Evolutionary conservation across 2,797 vertebrate species (phyloP).

Genomic region (Leptodactylus fallax): DNA sequence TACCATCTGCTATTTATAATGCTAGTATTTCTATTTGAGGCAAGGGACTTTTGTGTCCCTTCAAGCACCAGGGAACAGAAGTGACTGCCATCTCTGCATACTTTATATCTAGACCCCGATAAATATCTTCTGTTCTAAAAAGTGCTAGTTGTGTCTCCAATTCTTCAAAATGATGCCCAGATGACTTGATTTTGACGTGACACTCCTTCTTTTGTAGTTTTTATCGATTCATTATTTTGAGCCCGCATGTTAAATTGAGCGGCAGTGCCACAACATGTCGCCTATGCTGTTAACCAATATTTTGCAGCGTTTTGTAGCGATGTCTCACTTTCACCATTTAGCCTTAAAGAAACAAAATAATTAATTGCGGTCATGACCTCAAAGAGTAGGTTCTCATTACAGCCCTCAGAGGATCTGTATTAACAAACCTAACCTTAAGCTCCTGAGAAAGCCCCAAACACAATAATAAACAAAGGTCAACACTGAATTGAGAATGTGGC

Average conservation of each 20-base stretch:
- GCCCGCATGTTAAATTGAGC: not conserved
- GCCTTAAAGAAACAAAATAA: not conserved
- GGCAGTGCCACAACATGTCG: not conserved
- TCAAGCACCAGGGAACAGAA: too few relatives aligned
- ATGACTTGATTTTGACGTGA: too few relatives aligned
- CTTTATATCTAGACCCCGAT: too few relatives aligned
- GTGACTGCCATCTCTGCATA: too few relatives aligned
- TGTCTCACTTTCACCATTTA: not conserved
- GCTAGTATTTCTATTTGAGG: too few relatives aligned
- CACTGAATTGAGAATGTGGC: not conserved
- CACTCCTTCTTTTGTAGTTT: too few relatives aligned
- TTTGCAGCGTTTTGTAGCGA: not conserved
- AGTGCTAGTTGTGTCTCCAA: too few relatives aligned
- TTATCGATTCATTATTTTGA: not conserved
- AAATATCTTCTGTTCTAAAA: too few relatives aligned
- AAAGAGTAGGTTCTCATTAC: not conserved
- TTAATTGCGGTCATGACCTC: slow-evolving; percentile 15
- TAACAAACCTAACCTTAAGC: slow-evolving; percentile 6
- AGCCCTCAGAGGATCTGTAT: not conserved
- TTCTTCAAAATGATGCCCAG: too few relatives aligned
- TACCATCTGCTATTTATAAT: too few relatives aligned
- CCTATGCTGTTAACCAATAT: not conserved
- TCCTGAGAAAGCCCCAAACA: not conserved
- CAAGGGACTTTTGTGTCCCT: too few relatives aligned
- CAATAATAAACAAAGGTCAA: slow-evolving; percentile 25